These are phyloP conservation scores for Pararge aegeria DNA, from an alignment of 1,140 invertebrate species.

Conservation along the genomic window DNA sequence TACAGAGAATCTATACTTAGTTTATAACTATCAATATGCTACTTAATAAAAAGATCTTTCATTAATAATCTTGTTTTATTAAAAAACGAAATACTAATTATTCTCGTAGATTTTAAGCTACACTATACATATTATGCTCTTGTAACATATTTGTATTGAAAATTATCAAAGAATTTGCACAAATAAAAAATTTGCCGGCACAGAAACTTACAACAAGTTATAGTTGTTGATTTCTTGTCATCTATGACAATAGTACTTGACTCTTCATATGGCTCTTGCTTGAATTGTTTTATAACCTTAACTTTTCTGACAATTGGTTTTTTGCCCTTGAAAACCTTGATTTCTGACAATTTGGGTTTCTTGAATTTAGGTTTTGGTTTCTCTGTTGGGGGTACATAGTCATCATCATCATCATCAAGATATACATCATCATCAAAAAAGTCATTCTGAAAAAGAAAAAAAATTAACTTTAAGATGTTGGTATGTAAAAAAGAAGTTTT, in stretches of 20 bases:
- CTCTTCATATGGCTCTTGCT: constrained; percentile 38
- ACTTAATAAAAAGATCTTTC: no score
- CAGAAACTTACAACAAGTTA: constrained; percentile 66
- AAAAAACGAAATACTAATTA: no score
- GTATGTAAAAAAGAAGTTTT: no score
- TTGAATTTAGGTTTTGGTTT: constrained; percentile 63
- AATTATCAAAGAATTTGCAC: no score
- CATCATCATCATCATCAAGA: constrained; percentile 69
- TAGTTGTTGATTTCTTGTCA: constrained; percentile 52
- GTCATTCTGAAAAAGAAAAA: constrained; percentile 48
- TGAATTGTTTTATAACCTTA: constrained; percentile 50
- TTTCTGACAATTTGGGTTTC: constrained; percentile 61
- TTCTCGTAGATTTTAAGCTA: no score
- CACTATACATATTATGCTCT: no score
- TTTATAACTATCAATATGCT: no score
- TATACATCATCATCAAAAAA: constrained; percentile 63
- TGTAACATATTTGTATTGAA: no score
- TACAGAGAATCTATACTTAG: no score
- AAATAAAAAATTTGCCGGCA: no score
- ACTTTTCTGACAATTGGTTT: constrained; percentile 62
- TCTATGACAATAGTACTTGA: constrained; percentile 21
- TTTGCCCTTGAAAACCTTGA: constrained; percentile 51
- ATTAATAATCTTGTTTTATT: no score
- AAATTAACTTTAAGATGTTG: background rate
- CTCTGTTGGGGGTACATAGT: constrained; percentile 61